Evolutionary conservation across 2,797 vertebrate genomes (phyloP), one percentile per base, ranked within the genome.

Genomic region (Esox lucius): DNA sequence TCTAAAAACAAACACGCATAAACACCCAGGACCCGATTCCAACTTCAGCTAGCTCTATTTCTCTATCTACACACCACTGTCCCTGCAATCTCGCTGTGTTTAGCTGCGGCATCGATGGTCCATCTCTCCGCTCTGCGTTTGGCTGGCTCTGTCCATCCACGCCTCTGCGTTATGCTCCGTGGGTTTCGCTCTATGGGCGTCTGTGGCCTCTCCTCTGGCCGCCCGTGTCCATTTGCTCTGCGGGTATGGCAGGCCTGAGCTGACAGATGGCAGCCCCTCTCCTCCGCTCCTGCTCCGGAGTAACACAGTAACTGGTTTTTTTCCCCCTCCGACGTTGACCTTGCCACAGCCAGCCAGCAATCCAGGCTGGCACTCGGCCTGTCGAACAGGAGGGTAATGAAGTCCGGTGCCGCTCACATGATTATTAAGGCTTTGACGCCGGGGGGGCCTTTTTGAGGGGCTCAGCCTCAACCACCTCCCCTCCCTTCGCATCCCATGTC

Each of bases 231-330:
- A 91, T 93, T 92, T 93, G 92, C 91, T 93, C 91, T 89, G 91
- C 91, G 91, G 92, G 90, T 91, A 93, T 92, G 91, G 91, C 92
- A 92, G 92, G 92, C 91, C 91, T 81, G 89, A 91, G 91, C 92
- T 93, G 93, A 94, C 93, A 94, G 94, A 95, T 94, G 94, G 93
- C 90, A 84, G 91, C 89, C 89, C 91, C 80, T 78, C 85, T 84
- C 79, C 93, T 91, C 91, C 77, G 90, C 92, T 92, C 91, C 91
- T 90, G 90, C 92, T 92, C 92, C 91, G 91, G 92, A 92, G 91
- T 92, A 93, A 92, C 92, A 92, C 92, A 94, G 92, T 94, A 93
- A 94, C 94, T 93, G 93, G 92, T 93, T 94, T 94, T 93, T n/a
- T 93, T 94, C 93, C 46, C 93, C 92, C 93, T 93, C 90, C 89